phyloP scores from a whole-genome alignment of 37 sponge, comb jelly and placozoan genomes.

The Spongilla lacustris region DNA sequence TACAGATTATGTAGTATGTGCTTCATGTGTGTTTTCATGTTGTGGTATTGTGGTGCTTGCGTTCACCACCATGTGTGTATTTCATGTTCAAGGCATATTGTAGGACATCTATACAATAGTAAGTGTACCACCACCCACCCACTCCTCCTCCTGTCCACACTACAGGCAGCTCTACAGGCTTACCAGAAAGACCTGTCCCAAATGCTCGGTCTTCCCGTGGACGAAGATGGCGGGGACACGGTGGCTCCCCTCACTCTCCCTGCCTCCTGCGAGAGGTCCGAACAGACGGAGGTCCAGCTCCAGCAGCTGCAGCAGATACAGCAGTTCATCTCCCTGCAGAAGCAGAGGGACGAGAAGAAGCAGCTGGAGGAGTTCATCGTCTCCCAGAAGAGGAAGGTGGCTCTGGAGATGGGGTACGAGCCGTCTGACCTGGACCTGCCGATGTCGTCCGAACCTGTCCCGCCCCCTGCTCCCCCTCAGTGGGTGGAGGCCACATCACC shows the following conservation, averaged over 20 bases:
- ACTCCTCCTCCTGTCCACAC: too few relatives aligned
- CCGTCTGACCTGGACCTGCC: not conserved
- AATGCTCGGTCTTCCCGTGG: not conserved
- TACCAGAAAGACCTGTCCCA: conserved; percentile 44
- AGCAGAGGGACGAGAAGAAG: not conserved
- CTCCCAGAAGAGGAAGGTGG: not conserved
- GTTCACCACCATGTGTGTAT: too few relatives aligned
- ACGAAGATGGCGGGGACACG: not conserved
- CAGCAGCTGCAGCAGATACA: conserved; percentile 12
- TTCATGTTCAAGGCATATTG: too few relatives aligned
- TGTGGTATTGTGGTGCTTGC: too few relatives aligned
- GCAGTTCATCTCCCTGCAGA: not conserved
- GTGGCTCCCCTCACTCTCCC: not conserved
- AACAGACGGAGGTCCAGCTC: not conserved
- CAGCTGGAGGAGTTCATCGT: not conserved
- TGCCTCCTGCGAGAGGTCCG: not conserved
- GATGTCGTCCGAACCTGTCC: not conserved
- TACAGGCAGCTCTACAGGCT: conserved; percentile 48
- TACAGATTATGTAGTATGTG: too few relatives aligned
- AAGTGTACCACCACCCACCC: too few relatives aligned
- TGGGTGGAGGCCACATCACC: conserved; percentile 66
- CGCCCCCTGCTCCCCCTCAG: conserved; percentile 18
- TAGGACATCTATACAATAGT: too few relatives aligned
- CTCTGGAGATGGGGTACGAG: not conserved
- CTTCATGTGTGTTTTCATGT: too few relatives aligned